phyloP scores from a whole-genome alignment of 2,113 vertebrate species.

The Carettochelys insculpta region DNA sequence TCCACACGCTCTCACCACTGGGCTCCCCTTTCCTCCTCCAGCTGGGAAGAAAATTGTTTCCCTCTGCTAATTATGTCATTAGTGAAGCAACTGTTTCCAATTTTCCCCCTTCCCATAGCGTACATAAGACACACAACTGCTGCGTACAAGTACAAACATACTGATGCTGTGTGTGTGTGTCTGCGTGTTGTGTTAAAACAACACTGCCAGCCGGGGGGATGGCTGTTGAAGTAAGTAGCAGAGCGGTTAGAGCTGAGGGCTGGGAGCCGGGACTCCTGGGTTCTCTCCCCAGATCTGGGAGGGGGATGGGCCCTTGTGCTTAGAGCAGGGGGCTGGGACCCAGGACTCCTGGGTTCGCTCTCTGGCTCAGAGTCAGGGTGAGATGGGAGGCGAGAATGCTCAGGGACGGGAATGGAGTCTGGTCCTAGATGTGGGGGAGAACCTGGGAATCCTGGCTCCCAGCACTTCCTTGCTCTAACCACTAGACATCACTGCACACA shows the following conservation, averaged over 20 bases:
- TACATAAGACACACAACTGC: background rate
- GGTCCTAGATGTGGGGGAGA: background rate
- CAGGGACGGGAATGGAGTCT: background rate
- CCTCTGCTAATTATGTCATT: background rate
- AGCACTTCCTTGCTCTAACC: background rate
- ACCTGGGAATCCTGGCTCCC: background rate
- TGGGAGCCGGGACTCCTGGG: too few species aligned
- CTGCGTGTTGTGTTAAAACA: background rate
- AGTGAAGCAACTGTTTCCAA: background rate
- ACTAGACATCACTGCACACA: too few species aligned
- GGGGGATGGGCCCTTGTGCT: too few species aligned
- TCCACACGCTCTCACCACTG: background rate
- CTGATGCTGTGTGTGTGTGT: background rate
- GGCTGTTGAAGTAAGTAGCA: background rate
- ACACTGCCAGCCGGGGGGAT: background rate
- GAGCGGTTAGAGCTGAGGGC: background rate
- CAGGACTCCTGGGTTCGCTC: too few species aligned
- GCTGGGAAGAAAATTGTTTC: background rate
- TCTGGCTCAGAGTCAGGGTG: background rate
- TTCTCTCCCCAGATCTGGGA: too few species aligned
- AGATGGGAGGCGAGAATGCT: background rate
- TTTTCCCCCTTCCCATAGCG: background rate
- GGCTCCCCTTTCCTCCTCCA: rapidly evolving
- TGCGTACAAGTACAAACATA: background rate
- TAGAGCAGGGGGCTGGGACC: too few species aligned